A percentile compares a stretch with the other conserved stretches of the same genome.
Evolutionary conservation across 1,140 invertebrate genomes (phyloP).

Genomic region (Phocides pigmalion): DNA sequence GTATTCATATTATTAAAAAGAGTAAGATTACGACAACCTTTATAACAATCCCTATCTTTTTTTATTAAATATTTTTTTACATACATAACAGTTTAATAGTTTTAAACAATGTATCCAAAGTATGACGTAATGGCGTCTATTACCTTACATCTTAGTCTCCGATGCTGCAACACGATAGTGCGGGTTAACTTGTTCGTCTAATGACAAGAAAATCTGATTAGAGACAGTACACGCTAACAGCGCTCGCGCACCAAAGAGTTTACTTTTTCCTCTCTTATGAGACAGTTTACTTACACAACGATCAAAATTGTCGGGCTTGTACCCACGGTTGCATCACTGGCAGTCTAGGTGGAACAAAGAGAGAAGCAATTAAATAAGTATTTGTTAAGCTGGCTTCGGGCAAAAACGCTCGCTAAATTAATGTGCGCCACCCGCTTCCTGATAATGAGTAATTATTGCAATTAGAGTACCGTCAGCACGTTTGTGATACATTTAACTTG

Average conservation of each 20-base stretch:
- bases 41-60: no score
- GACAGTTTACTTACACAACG: slow-evolving; percentile 56
- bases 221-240: slow-evolving; percentile 53
- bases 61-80: no score
- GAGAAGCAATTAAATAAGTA: slow-evolving; percentile 72
- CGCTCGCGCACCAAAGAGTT: slow-evolving; percentile 42
- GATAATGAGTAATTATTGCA: slow-evolving; percentile 78
- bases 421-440: slow-evolving; percentile 70
- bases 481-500: no score
- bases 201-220: slow-evolving; percentile 63
- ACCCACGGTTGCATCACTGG: slow-evolving; percentile 68
- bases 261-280: slow-evolving; percentile 49
- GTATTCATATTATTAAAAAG: no score
- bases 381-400: slow-evolving; percentile 67
- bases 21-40: no score
- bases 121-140: slow-evolving; percentile 29
- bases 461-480: slow-evolving; percentile 68
- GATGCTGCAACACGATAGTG: slow-evolving; percentile 42
- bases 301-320: slow-evolving; percentile 62
- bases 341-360: slow-evolving; percentile 72
- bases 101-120: no score
- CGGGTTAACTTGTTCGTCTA: slow-evolving; percentile 36
- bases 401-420: slow-evolving; percentile 74
- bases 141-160: slow-evolving; percentile 38
- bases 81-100: no score